Conservation (phyloP, 2,888 invertebrate species). For the Spodoptera littoralis region DNA sequence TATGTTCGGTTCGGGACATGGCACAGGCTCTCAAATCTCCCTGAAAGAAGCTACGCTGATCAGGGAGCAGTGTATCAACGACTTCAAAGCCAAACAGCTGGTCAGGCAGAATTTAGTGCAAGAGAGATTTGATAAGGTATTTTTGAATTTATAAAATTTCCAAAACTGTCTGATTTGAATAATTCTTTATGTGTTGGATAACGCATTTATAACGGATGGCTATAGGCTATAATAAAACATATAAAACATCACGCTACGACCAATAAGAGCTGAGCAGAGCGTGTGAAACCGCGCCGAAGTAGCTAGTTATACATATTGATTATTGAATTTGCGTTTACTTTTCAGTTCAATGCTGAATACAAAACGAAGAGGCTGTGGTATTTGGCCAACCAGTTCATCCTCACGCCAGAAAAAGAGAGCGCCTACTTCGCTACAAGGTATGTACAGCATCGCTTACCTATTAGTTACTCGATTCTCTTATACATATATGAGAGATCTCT, state of each 20-base stretch:
- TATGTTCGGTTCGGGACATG: constrained; percentile 84
- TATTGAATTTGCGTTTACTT: background rate
- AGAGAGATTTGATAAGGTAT: constrained; percentile 90
- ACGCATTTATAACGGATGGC: too few relatives aligned
- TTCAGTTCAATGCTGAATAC: constrained; percentile 84
- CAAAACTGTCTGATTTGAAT: too few relatives aligned
- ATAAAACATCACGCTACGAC: too few relatives aligned
- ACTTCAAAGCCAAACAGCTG: constrained; percentile 90
- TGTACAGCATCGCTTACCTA: constrained; percentile 4
- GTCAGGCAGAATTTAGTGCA: constrained; percentile 91
- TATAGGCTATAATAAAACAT: too few relatives aligned
- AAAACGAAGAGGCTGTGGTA: constrained; percentile 89
- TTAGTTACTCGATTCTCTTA: background rate
- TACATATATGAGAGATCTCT: too few relatives aligned
- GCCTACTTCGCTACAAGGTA: constrained; percentile 87
- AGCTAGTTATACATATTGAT: too few relatives aligned
- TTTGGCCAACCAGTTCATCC: constrained; percentile 87
- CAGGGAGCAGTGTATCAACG: constrained; percentile 90
- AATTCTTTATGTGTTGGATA: too few relatives aligned
- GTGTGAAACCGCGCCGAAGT: too few relatives aligned
- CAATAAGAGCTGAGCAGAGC: too few relatives aligned
- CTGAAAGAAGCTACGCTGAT: constrained; percentile 84
- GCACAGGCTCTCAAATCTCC: constrained; percentile 78
- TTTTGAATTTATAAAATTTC: too few relatives aligned
- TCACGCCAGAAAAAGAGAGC: constrained; percentile 89